Evolutionary conservation across 2,888 invertebrate genomes (phyloP).

Genomic region (Steinernema hermaphroditum): DNA sequence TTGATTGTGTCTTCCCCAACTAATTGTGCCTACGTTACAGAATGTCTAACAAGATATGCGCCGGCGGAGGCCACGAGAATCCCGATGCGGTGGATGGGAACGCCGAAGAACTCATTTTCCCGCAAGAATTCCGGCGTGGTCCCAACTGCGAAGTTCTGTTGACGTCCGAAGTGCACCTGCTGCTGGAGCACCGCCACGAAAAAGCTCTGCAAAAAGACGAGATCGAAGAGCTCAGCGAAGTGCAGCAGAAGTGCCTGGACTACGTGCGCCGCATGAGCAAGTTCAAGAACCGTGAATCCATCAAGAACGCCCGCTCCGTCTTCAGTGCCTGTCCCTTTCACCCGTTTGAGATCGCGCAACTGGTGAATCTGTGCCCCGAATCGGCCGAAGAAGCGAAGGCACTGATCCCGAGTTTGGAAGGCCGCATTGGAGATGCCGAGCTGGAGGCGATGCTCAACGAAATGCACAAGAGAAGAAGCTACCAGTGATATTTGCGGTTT

Average conservation of each 20-base stretch:
- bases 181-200: constrained; percentile 91
- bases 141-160: constrained; percentile 79
- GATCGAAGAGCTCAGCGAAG: constrained; percentile 93
- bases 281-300: constrained; percentile 97
- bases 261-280: constrained; percentile 94
- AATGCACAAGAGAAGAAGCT: constrained; percentile 94
- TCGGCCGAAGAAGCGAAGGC: constrained; percentile 97
- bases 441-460: constrained; percentile 93
- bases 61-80: no score
- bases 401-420: constrained; percentile 91
- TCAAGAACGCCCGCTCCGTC: constrained; percentile 84
- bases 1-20: no score
- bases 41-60: no score
- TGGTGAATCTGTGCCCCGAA: constrained; percentile 97
- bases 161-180: constrained; percentile 78
- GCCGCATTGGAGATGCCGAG: constrained; percentile 96
- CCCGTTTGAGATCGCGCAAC: constrained; percentile 94
- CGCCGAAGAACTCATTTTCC: constrained; percentile 92
- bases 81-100: constrained; percentile 79
- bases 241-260: constrained; percentile 94
- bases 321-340: constrained; percentile 77
- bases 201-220: constrained; percentile 98
- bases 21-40: no score
- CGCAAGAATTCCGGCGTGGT: constrained; percentile 93
- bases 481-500: constrained; percentile 72